phyloP scores from a whole-genome alignment of 2,888 invertebrate genomes.

The Dysmachus trigonus region DNA sequence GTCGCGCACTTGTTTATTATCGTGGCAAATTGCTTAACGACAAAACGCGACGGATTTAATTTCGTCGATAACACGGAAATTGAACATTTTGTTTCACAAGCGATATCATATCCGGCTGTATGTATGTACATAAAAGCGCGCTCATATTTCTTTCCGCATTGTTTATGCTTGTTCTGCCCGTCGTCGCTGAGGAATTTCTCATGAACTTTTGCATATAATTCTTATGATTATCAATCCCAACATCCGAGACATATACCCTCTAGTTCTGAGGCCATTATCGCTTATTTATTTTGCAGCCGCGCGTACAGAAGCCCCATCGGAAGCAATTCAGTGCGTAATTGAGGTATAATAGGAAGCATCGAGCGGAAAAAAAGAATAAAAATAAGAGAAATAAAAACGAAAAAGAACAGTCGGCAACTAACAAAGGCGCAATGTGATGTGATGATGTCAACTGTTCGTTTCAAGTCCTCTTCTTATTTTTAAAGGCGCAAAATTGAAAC shows the following conservation, averaged over 20 bases:
- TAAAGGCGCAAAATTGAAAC: not conserved
- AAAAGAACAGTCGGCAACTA: not conserved
- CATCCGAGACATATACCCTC: not conserved
- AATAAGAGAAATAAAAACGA: not conserved
- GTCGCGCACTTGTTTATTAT: not conserved
- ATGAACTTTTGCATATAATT: not conserved
- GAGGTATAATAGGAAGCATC: not conserved
- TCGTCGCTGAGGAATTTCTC: not conserved
- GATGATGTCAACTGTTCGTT: not conserved
- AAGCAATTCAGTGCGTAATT: not conserved
- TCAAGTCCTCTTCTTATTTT: not conserved
- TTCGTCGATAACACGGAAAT: not conserved
- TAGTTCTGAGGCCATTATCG: not conserved
- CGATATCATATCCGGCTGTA: not conserved
- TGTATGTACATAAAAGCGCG: not conserved
- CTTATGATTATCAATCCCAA: not conserved
- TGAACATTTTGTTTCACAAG: not conserved
- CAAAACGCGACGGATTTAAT: not conserved
- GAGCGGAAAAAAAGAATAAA: not conserved
- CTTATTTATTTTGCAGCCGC: not conserved
- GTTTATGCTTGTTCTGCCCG: not conserved
- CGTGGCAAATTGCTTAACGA: not conserved
- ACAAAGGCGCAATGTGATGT: not conserved
- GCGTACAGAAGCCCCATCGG: not conserved
- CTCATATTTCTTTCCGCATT: not conserved